Base-by-base conservation (phyloP, 2,888 invertebrate species). In the Laspeyria flexula region DNA sequence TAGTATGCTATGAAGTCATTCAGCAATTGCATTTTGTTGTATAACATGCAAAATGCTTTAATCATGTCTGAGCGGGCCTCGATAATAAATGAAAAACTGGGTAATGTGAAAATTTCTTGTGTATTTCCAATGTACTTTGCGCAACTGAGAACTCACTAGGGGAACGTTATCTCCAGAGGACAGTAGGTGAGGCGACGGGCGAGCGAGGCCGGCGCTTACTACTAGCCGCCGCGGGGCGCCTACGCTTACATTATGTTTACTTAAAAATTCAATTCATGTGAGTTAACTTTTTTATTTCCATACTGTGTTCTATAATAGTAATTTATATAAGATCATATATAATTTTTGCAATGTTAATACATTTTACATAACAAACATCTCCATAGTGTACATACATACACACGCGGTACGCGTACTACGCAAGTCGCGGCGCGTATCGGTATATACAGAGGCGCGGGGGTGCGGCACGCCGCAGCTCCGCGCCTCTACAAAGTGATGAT, bases 321-420 rank as follows among this genome's bases (percentile, higher is more conserved):
- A 89, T 90, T 90, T 90, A 91, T 90, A 89, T 91, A 90, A 87
- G 90, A 90, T 90, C 88, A 91, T 92, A 91, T 89, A 88, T 91
- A 91, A 89, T 90, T 91, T 90, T 89, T 90, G 91, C 88, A 90
- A 90, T 88, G 89, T 92, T 90, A 90, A 90, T 91, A 91, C 91
- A 91, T 91, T 90, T 88, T 88, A 91, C 90, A 91, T 90, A 91
- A 91, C 90, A 88, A 90, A 90, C 87, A 90, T 88, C 79, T 90
- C 85, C 87, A 86, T 82, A 85, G 91, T 89, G 90, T 90, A 90
- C 86, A 88, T 85, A 86, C 84, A 87, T 83, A 86, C 86, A 85
- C 79, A 77, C 82, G 83, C 82, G 70, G 73, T 66, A 70, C 75
- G 75, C 71, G 64, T n/a, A n/a, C n/a, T n/a, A n/a, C n/a, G n/a